Conservation (phyloP, 2,113 vertebrate species). For the Halcyon senegalensis region DNA sequence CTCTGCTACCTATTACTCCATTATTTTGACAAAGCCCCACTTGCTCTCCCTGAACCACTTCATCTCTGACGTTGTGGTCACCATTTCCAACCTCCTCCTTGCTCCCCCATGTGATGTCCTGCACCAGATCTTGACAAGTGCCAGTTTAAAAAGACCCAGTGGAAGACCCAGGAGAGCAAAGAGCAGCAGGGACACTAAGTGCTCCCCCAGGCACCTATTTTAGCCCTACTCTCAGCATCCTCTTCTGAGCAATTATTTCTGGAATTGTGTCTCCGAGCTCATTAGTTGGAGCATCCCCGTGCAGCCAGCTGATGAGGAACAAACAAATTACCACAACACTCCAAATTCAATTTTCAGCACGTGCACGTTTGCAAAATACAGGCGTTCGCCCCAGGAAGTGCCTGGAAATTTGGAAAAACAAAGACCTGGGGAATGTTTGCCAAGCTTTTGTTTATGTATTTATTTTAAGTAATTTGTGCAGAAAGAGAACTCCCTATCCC, state of each 20-base stretch:
- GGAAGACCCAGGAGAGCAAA: not conserved
- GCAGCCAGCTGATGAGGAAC: not conserved
- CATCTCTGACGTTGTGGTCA: not conserved
- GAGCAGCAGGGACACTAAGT: not conserved
- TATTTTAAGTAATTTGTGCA: not conserved
- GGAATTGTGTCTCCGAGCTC: not conserved
- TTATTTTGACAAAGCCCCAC: not conserved
- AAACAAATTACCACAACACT: not conserved
- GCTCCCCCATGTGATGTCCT: not conserved
- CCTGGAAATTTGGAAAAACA: not conserved
- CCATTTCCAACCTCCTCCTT: not conserved
- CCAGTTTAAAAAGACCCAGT: not conserved
- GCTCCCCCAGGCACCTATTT: not conserved
- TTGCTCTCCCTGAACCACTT: not conserved
- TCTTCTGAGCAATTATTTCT: not conserved
- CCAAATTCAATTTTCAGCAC: not conserved
- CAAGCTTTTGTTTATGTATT: not conserved
- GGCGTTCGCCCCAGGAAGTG: not conserved
- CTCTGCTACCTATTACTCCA: not conserved
- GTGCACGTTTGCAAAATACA: not conserved
- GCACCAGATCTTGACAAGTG: not conserved
- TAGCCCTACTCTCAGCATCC: not conserved
- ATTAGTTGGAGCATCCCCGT: not conserved
- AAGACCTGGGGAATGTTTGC: not conserved
- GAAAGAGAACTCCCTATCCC: not conserved